Evolutionary conservation across 2,888 invertebrate species (phyloP).

Genomic region (Ypsolopha sequella): DNA sequence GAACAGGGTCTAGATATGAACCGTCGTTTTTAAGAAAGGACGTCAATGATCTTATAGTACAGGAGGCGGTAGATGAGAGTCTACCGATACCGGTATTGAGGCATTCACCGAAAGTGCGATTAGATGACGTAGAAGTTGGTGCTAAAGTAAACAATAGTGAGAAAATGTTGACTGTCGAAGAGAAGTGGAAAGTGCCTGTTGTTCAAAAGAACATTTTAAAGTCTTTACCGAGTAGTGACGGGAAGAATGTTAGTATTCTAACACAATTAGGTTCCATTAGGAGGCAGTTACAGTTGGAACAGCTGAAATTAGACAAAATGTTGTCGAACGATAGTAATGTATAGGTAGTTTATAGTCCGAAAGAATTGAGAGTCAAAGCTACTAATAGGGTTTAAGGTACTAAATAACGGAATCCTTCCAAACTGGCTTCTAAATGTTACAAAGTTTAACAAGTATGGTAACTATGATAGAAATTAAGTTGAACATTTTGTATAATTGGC

Average conservation of each 20-base stretch:
- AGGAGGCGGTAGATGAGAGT: conserved; percentile 30
- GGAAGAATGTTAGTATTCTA: conserved; percentile 67
- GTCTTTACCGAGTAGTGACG: conserved; percentile 50
- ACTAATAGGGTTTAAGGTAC: background rate
- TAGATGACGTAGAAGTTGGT: conserved; percentile 8
- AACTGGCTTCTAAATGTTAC: no score
- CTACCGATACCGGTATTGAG: conserved; percentile 75
- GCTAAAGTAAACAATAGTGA: conserved; percentile 30
- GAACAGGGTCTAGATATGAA: conserved; percentile 10
- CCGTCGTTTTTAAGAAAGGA: conserved; percentile 14
- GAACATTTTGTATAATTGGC: no score
- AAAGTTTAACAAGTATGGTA: no score
- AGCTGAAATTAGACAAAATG: conserved; percentile 70
- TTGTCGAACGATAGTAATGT: conserved; percentile 23
- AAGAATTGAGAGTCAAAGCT: no score
- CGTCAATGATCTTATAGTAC: conserved; percentile 11
- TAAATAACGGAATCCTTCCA: no score
- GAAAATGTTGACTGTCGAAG: conserved; percentile 49
- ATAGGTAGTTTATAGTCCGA: background rate
- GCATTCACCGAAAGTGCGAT: conserved; percentile 44
- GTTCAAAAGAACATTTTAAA: conserved; percentile 74
- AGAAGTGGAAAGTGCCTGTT: conserved; percentile 71
- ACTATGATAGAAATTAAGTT: no score
- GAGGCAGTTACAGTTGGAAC: conserved; percentile 75
- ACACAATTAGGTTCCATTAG: conserved; percentile 78